These are phyloP conservation scores for Diarsia brunnea DNA, from an alignment of 2,888 invertebrate genomes.

Conservation along the genomic window DNA sequence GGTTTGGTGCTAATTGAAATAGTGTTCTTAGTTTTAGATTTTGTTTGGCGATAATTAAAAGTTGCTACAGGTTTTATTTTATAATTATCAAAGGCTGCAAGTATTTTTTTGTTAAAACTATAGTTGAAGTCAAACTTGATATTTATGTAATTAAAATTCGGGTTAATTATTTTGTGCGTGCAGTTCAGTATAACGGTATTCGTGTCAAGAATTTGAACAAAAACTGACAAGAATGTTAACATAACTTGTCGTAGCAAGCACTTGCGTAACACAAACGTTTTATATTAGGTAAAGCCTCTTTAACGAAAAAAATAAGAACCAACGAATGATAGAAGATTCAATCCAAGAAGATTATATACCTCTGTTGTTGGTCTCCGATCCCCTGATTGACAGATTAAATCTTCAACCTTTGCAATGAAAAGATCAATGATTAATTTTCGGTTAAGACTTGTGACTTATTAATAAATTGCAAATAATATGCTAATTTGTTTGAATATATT, in stretches of 20 bases:
- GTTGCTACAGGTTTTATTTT: neutral
- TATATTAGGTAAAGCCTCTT: constrained; percentile 3
- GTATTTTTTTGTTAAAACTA: constrained; percentile 1
- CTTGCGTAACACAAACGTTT: constrained; percentile 44
- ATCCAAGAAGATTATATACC: neutral
- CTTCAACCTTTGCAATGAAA: neutral
- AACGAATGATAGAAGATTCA: neutral
- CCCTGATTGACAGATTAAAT: neutral
- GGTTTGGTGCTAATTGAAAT: constrained; percentile 34
- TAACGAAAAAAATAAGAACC: neutral
- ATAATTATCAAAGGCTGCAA: neutral
- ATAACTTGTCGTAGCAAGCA: constrained; percentile 30
- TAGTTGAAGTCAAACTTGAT: constrained; percentile 15
- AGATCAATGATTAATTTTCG: neutral
- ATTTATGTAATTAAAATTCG: constrained; percentile 36
- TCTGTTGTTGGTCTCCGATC: neutral
- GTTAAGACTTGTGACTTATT: neutral
- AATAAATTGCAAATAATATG: neutral
- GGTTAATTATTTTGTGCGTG: constrained; percentile 38
- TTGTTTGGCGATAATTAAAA: constrained; percentile 9
- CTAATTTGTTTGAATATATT: constrained; percentile 16
- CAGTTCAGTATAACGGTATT: constrained; percentile 39
- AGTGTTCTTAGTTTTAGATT: constrained; percentile 6
- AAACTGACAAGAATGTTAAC: constrained; percentile 43
- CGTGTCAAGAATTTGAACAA: constrained; percentile 60